These are phyloP conservation scores for Zenarchopterus dispar DNA, from an alignment of 2,797 vertebrate species.

Conservation along the genomic window DNA sequence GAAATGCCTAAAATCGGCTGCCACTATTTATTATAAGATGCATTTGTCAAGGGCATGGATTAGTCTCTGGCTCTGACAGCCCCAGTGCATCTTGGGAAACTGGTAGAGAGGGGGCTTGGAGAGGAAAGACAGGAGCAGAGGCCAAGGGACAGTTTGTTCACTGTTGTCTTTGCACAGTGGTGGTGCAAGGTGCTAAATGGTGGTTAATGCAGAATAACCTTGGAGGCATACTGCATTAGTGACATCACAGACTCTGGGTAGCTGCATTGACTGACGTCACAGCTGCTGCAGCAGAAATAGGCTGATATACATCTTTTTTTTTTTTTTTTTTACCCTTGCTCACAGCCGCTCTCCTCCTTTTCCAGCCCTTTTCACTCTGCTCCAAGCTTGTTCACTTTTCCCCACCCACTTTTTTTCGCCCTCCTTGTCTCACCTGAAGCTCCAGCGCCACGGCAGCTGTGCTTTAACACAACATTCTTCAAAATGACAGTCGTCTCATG, in stretches of 20 bases:
- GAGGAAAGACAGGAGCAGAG: slow-evolving; percentile 19
- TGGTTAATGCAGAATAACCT: slow-evolving; percentile 78
- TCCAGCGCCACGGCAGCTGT: slow-evolving; percentile 40
- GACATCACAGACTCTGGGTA: slow-evolving; percentile 67
- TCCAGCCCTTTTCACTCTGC: slow-evolving; percentile 1
- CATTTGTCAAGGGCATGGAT: slow-evolving; percentile 79
- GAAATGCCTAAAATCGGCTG: slow-evolving; percentile 81
- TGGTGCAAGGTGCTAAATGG: slow-evolving; percentile 56
- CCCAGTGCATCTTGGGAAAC: slow-evolving; percentile 70
- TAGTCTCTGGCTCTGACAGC: slow-evolving; percentile 68
- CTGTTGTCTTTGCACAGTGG: slow-evolving; percentile 33
- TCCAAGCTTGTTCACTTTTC: slow-evolving; percentile 25
- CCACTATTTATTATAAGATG: slow-evolving; percentile 79
- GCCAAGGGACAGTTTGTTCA: slow-evolving; percentile 17
- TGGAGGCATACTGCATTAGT: slow-evolving; percentile 75
- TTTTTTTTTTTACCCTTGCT: slow-evolving; percentile 23
- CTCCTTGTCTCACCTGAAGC: slow-evolving; percentile 22
- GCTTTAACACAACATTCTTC: slow-evolving; percentile 20
- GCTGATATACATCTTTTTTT: slow-evolving; percentile 47
- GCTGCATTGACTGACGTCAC: slow-evolving; percentile 75
- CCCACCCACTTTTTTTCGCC: not conserved
- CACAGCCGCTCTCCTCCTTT: not conserved
- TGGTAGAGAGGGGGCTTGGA: slow-evolving; percentile 33
- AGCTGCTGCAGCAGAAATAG: slow-evolving; percentile 71
- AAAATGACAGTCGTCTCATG: slow-evolving; percentile 36